Base-by-base conservation (phyloP, 2,113 vertebrate genomes). In the Tursiops truncatus region DNA sequence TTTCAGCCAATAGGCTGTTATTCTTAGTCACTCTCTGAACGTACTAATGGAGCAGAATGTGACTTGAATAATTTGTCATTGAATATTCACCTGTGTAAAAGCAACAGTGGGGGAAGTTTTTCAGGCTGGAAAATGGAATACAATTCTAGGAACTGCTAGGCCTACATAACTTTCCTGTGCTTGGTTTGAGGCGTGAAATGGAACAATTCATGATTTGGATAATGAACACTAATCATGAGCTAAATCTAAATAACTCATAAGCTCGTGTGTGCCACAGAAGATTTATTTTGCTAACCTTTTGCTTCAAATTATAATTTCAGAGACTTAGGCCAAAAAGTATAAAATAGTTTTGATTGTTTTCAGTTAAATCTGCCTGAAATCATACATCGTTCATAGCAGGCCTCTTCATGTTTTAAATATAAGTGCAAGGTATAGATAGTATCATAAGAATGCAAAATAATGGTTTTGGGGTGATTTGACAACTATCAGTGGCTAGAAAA, bases 321-420 rank as follows among this genome's bases (percentile, higher is more conserved):
- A 94, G 56, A 93, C 47, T 80, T 76, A 63, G 9, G 18, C 25
- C 73, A 84, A 74, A 70, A 90, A 84, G 1, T 77, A 15, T 92
- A 82, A 81, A 81, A 86, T 95, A 85, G 31, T 76, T 28, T 67
- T 86, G 65, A 85, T 44, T 96, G 14, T 60, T 21, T 63, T 95
- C 33, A 95, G 53, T n/a, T 79, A 80, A 70, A 85, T 91, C 31
- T 76, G 5, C 90, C 63, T 89, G 44, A 92, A 81, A 58, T 79
- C 41, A 41, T 18, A 53, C 26, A 41, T 76, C 36, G 44, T 95
- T 94, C 23, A 14, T 47, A 62, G 53, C 8, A 77, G 23, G n/a
- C 21, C 44, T 89, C 18, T 82, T 96, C 31, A 79, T 84, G 47
- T 95, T 96, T 91, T 93, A 94, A 91, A 73, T 89, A 17, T 53